Percentiles rank a stretch among this genome's conserved stretches.
phyloP scores from a whole-genome alignment of 2,113 vertebrate species.

The Atherinomorus stipes region DNA sequence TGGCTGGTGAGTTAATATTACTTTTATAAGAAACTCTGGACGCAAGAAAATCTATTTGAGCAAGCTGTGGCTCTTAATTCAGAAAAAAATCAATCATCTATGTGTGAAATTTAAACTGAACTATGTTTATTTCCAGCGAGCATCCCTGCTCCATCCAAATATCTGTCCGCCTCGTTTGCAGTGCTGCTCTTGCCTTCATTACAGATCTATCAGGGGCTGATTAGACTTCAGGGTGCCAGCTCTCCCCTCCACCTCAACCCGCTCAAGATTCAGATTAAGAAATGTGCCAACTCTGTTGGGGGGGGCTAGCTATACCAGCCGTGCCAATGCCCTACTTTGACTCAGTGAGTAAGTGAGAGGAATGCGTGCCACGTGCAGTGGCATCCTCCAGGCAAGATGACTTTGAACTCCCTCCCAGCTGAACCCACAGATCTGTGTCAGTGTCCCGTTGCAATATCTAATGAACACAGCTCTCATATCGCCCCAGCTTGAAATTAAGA shows the following conservation, averaged over 20 bases:
- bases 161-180: not conserved
- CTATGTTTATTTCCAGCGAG: no score
- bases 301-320: constrained; percentile 36
- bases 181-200: constrained; percentile 5
- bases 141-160: not conserved
- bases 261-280: constrained; percentile 64
- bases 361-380: constrained; percentile 60
- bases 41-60: no score
- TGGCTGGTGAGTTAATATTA: no score
- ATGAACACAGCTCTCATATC: constrained; percentile 67
- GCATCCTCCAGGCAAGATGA: constrained; percentile 67
- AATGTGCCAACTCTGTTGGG: constrained; percentile 46
- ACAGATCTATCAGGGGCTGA: constrained; percentile 40
- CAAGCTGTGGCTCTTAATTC: no score
- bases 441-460: constrained; percentile 67
- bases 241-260: constrained; percentile 22
- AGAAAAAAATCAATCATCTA: no score
- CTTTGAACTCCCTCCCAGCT: constrained; percentile 76
- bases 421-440: constrained; percentile 71
- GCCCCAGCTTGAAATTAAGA: constrained; percentile 57
- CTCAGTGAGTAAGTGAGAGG: constrained; percentile 49
- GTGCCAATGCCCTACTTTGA: constrained; percentile 76
- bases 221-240: constrained; percentile 48
- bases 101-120: no score
- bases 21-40: no score